Conservation (phyloP, 2,113 vertebrate species). For the Centropus unirufus region DNA sequence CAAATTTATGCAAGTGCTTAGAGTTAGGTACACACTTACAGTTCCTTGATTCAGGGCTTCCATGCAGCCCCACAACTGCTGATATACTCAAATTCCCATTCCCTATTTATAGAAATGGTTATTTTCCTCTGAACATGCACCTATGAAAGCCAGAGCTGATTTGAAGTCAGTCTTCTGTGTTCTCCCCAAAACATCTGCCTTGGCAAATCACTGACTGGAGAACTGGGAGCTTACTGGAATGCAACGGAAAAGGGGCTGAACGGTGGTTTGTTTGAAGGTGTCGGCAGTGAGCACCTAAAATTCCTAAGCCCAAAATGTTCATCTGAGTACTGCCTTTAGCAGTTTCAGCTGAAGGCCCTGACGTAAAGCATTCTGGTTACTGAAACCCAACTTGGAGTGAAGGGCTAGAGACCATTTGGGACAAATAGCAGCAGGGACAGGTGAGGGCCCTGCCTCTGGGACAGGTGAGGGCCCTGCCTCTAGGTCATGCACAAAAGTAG, state of each 20-base stretch:
- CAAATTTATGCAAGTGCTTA: conserved; percentile 53
- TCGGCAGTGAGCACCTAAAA: neutral
- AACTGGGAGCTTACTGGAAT: neutral
- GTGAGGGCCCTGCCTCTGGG: neutral
- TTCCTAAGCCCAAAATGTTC: neutral
- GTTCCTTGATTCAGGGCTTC: neutral
- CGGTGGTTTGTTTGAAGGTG: neutral
- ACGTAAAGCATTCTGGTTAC: neutral
- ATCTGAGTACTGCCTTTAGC: neutral
- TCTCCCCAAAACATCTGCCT: conserved; percentile 29
- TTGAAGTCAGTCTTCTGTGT: neutral
- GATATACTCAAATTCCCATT: neutral
- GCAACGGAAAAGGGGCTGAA: neutral
- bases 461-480: neutral
- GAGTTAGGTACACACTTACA: neutral
- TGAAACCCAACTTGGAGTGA: neutral
- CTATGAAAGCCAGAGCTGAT: neutral
- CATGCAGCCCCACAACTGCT: neutral
- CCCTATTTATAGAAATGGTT: neutral
- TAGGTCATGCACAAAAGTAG: neutral
- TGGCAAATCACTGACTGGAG: too few relatives aligned
- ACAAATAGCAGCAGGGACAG: neutral
- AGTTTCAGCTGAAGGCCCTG: neutral
- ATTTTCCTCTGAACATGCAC: neutral
- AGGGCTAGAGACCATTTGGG: neutral